Evolutionary conservation across 2,888 invertebrate species (phyloP), one percentile per base, ranked within the genome.

Genomic region (Palloptera scutellata): DNA sequence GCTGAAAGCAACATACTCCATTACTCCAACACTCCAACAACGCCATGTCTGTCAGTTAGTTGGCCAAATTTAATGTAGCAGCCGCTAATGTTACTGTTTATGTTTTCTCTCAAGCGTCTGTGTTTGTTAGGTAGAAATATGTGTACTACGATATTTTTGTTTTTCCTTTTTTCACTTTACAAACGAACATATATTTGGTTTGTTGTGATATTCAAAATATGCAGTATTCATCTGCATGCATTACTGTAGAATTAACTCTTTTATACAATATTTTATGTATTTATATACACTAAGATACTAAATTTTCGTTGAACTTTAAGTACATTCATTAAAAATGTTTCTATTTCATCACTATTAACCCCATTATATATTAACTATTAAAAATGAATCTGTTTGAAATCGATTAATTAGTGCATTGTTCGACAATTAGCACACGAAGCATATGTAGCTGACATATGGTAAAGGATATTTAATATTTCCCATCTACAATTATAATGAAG

Each of bases 381-480:
- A 77, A 79, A 72, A 73, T 76, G 76, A 77, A 79, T 79, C 77
- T 79, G 74, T 73, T 75, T 71, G 73, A 74, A 77, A 75, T 78
- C 79, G 77, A 79, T 79, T 79, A 79, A 79, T 79, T 79, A 79
- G 75, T 66, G 41, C 40, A 51, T 57, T n/a, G 41, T 11, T 48
- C 59, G 11, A 52, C 30, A 59, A n/a, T n/a, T n/a, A n/a, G n/a
- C n/a, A n/a, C n/a, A n/a, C n/a, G n/a, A n/a, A n/a, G n/a, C n/a
- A n/a, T n/a, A n/a, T n/a, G n/a, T n/a, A n/a, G n/a, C n/a, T n/a
- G n/a, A n/a, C n/a, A n/a, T n/a, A n/a, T n/a, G n/a, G n/a, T n/a
- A n/a, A n/a, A n/a, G n/a, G n/a, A n/a, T n/a, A n/a, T n/a, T n/a
- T n/a, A n/a, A n/a, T n/a, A n/a, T n/a, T n/a, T n/a, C n/a, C n/a